Evolutionary conservation across 1,140 invertebrate genomes (phyloP), one percentile per base, ranked within the genome.

Genomic region (Pentalonia nigronervosa): DNA sequence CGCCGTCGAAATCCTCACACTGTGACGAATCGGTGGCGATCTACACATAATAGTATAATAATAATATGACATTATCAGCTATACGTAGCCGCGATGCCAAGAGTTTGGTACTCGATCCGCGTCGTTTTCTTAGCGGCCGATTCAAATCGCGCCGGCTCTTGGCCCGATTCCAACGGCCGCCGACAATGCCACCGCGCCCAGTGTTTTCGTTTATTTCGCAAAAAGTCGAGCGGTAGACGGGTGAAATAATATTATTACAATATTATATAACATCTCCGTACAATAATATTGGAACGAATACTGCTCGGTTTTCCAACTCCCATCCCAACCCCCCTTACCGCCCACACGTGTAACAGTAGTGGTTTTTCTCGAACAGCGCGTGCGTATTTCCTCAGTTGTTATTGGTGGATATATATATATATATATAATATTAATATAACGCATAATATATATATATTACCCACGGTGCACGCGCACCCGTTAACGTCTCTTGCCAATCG

Each of bases 401-500:
- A 76, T 76, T 76, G 14, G 14, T 76, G n/a, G 9, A 23, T 53
- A 21, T 14, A n/a, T n/a, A 67, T 67, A 67, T 14, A 67, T 23
- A 67, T 76, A 34, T 7, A 11, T n/a, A 14, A 76, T n/a, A n/a
- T 76, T n/a, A n/a, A 76, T 67, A n/a, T 67, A 67, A 76, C n/a
- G 14, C 14, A n/a, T 76, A 1, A 76, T 76, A 76, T 76, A n/a
- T 20, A 76, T 4, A 76, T n/a, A 67, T 76, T 76, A 76, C 14
- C 60, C n/a, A n/a, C n/a, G 20, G 14, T 14, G 30, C 60, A 76
- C 60, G 30, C 60, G n/a, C 60, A 14, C 17, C 60, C 60, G 60
- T n/a, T 76, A 76, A 76, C 60, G 60, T 76, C 14, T 76, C 60
- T 76, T 76, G 60, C 60, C 41, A 84, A 84, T 84, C 83, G 84